Evolutionary conservation across 2,113 vertebrate genomes (phyloP).

Genomic region (Campylorhamphus procurvoides): DNA sequence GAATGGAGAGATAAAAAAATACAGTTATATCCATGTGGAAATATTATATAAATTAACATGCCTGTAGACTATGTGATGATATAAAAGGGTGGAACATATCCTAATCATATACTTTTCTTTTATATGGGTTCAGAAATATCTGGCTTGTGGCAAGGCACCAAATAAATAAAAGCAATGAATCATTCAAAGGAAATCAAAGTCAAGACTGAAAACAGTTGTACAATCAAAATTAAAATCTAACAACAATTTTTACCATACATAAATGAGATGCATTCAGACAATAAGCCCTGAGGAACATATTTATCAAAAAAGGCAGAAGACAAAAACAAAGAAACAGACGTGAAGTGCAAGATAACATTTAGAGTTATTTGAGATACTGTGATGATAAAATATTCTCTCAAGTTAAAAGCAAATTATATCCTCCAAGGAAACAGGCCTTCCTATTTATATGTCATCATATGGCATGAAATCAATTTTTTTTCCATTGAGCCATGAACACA

Average conservation of each 20-base stretch:
- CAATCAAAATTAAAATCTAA: conserved; percentile 33
- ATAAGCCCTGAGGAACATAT: not conserved
- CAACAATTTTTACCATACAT: not conserved
- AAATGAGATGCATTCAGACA: not conserved
- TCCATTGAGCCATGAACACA: not conserved
- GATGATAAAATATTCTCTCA: not conserved
- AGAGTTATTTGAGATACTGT: conserved; percentile 8
- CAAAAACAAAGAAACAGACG: conserved; percentile 5
- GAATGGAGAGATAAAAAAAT: not conserved
- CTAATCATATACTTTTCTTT: not conserved
- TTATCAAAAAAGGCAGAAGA: conserved; percentile 20
- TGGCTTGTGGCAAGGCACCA: not conserved
- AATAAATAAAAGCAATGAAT: not conserved
- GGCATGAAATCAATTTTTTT: conserved; percentile 38
- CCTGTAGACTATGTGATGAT: not conserved
- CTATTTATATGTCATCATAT: conserved; percentile 37
- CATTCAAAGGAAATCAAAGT: not conserved
- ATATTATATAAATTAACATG: not conserved
- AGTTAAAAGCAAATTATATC: conserved; percentile 35
- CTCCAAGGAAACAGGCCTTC: conserved; percentile 43
- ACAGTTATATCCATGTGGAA: not conserved
- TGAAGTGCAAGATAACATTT: conserved; percentile 34
- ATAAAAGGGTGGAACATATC: not conserved
- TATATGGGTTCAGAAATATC: not conserved
- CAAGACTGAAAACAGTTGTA: not conserved